Evolutionary conservation across 2,113 vertebrate genomes (phyloP).

Genomic region (Carlito syrichta): DNA sequence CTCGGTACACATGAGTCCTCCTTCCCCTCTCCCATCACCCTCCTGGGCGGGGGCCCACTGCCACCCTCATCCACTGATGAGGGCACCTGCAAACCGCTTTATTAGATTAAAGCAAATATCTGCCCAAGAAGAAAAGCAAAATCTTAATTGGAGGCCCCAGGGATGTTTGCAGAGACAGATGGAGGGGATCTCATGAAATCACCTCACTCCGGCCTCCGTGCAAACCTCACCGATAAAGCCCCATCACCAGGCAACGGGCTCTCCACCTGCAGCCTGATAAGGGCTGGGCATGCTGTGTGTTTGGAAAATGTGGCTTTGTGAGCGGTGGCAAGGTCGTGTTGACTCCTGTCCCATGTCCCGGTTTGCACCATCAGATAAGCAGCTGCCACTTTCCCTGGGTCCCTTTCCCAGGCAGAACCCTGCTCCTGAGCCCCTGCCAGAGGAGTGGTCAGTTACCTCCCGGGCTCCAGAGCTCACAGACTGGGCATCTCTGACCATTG

Average conservation of each 20-base stretch:
- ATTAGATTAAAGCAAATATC: constrained; percentile 67
- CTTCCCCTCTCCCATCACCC: not conserved
- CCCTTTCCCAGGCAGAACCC: not conserved
- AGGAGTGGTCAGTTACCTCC: not conserved
- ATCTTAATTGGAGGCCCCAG: constrained; percentile 60
- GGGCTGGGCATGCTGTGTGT: not conserved
- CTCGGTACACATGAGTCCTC: accelerated
- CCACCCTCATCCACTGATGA: not conserved
- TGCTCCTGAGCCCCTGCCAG: not conserved
- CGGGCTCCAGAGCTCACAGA: not conserved
- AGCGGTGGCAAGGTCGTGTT: not conserved
- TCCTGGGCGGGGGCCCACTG: not conserved
- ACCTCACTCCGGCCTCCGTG: not conserved
- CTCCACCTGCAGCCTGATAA: constrained; percentile 63
- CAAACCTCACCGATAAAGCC: constrained; percentile 40
- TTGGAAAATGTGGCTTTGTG: constrained; percentile 51
- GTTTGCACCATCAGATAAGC: not conserved
- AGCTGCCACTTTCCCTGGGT: constrained; percentile 60
- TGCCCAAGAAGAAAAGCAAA: constrained; percentile 44
- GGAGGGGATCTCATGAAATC: constrained; percentile 55
- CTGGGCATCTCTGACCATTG: not conserved
- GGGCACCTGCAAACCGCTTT: not conserved
- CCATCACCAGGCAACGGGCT: constrained; percentile 62
- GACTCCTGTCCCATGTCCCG: not conserved
- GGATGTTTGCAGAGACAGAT: constrained; percentile 66